Evolutionary conservation across 2,888 invertebrate species (phyloP).

Genomic region (Netelia inedita): DNA sequence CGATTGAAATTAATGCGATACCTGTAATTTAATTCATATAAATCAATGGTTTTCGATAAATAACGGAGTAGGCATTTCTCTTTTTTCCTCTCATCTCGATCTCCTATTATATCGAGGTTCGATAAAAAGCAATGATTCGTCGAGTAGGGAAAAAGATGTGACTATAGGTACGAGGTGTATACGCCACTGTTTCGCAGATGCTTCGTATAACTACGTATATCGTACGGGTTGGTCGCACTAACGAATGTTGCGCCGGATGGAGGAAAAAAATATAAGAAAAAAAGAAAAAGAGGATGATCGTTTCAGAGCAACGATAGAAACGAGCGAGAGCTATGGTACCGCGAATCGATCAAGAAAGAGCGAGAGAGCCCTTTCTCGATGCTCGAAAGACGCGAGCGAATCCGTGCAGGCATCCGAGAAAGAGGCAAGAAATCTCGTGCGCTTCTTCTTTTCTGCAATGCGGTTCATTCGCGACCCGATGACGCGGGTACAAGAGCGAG

Average conservation of each 20-base stretch:
- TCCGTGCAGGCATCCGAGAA: slow-evolving; percentile 43
- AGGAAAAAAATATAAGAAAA: slow-evolving; percentile 35
- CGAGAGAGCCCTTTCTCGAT: slow-evolving; percentile 27
- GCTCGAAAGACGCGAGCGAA: slow-evolving; percentile 14
- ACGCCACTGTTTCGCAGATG: slow-evolving; percentile 46
- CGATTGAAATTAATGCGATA: no score
- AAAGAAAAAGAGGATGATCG: slow-evolving; percentile 16
- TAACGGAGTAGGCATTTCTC: background rate
- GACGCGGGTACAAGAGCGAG: slow-evolving; percentile 43
- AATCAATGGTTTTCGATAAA: no score
- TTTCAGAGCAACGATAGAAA: slow-evolving; percentile 43
- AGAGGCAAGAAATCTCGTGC: slow-evolving; percentile 58
- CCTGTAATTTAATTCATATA: no score
- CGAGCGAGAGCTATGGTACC: slow-evolving; percentile 51
- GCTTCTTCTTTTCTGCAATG: slow-evolving; percentile 40
- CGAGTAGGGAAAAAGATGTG: no score
- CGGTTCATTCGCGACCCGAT: slow-evolving; percentile 35
- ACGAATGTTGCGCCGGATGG: slow-evolving; percentile 67
- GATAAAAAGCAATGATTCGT: slow-evolving; percentile 12
- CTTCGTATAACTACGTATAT: background rate
- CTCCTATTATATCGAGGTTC: background rate
- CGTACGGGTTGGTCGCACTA: slow-evolving; percentile 59
- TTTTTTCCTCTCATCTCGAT: background rate
- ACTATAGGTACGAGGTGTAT: slow-evolving; percentile 32
- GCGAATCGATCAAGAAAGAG: slow-evolving; percentile 66